Conservation (phyloP, 2,113 vertebrate species). For the Artemisiospiza belli region DNA sequence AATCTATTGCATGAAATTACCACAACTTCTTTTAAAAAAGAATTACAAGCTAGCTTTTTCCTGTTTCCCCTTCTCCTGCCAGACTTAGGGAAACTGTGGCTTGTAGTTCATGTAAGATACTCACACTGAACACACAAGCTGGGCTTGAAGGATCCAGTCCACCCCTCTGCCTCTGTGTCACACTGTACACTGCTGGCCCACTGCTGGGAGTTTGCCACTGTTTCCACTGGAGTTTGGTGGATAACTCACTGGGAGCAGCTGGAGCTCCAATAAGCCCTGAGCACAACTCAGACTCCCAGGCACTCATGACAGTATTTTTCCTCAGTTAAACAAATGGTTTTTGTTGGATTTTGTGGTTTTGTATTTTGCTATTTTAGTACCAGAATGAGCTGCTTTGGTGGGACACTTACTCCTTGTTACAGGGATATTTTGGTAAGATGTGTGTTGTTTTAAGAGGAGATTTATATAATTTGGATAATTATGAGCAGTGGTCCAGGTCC, state of each 20-base stretch:
- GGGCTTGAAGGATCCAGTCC: background rate
- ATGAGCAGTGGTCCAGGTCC: background rate
- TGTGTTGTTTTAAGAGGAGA: background rate
- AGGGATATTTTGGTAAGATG: background rate
- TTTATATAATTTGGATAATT: background rate
- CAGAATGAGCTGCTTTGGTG: background rate
- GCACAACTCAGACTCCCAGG: background rate
- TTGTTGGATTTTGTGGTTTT: slow-evolving; percentile 6
- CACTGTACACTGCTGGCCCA: accelerated
- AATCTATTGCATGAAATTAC: background rate
- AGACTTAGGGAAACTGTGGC: background rate
- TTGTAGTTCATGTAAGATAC: background rate
- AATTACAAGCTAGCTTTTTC: background rate
- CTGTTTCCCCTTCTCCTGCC: background rate
- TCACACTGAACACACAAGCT: background rate
- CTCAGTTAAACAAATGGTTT: background rate
- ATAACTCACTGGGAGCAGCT: background rate
- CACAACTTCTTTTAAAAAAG: background rate
- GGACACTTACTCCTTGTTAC: background rate
- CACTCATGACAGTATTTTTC: background rate
- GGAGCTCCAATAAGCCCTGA: background rate
- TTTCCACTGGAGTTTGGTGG: background rate
- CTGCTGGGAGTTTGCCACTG: background rate
- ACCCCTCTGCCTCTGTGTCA: background rate
- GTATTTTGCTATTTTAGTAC: slow-evolving; percentile 1